A percentile compares a stretch with the other conserved stretches of the same genome.
Conservation (phyloP, 2,797 vertebrate species). For the Gymnocypris eckloni region DNA sequence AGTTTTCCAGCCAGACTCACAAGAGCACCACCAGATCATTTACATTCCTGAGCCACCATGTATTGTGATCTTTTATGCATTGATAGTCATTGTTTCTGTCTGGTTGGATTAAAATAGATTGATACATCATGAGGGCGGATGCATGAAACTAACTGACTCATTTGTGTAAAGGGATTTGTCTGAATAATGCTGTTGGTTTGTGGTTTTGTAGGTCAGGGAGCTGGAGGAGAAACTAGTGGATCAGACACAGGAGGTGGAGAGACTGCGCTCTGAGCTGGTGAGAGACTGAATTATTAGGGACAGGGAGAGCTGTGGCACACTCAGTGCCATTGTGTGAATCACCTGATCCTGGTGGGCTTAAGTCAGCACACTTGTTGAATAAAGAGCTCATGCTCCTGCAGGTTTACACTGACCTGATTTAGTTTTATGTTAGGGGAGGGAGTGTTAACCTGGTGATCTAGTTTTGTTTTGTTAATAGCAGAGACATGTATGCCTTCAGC, state of each 20-base stretch:
- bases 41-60: conserved; percentile 1
- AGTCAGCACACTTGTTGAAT: neutral
- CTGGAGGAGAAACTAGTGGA: conserved; percentile 87
- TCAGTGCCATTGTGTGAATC: neutral
- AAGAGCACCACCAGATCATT: conserved; percentile 19
- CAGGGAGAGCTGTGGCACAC: neutral
- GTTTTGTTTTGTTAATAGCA: conserved; percentile 28
- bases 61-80: neutral
- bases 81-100: conserved; percentile 29
- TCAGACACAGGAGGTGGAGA: conserved; percentile 88
- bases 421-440: neutral
- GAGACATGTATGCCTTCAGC: conserved; percentile 30
- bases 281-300: conserved; percentile 17
- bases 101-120: neutral
- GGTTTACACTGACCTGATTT: conserved; percentile 35
- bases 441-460: conserved; percentile 2
- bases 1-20: conserved; percentile 9
- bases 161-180: neutral
- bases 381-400: neutral
- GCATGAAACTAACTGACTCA: neutral
- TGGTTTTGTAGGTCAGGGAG: conserved; percentile 80
- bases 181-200: conserved; percentile 7
- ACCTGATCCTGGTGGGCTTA: neutral
- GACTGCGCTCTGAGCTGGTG: conserved; percentile 88
- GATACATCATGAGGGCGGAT: neutral